These are phyloP conservation scores for Lochmaea capreae DNA, from an alignment of 2,888 invertebrate species.

Conservation along the genomic window DNA sequence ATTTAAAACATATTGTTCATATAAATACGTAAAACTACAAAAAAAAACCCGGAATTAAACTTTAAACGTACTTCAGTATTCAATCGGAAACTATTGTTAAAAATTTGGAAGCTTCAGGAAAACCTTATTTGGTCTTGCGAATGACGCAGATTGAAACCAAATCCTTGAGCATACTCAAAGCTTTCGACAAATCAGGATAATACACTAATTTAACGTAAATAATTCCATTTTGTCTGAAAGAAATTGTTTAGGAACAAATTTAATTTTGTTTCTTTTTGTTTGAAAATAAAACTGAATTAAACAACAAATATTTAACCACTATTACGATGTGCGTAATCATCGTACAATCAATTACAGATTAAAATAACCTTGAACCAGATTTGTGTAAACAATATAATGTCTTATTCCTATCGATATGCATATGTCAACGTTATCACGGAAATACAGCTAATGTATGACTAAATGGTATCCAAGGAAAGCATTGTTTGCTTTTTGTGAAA, in stretches of 20 bases:
- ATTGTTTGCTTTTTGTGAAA: conserved; percentile 9
- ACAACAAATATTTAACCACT: conserved; percentile 5
- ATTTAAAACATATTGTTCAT: no score
- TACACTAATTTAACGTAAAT: background rate
- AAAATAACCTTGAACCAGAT: conserved; percentile 11
- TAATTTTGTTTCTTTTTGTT: background rate
- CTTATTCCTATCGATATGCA: background rate
- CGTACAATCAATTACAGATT: background rate
- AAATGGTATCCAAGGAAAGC: background rate
- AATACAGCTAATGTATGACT: background rate
- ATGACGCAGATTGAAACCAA: background rate
- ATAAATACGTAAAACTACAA: no score
- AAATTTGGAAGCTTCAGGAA: conserved; percentile 8
- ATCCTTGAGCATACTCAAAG: conserved; percentile 2
- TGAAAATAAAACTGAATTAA: background rate
- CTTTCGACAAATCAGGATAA: background rate
- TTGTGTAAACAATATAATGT: background rate
- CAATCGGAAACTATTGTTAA: background rate
- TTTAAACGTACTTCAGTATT: background rate
- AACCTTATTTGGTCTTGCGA: background rate
- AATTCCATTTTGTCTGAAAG: background rate
- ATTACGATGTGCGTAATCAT: background rate
- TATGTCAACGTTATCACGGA: background rate
- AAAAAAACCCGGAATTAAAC: background rate
- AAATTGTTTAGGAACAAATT: no score